Base-by-base conservation (phyloP, 2,888 invertebrate species). In the Aspidiotus rigidus region DNA sequence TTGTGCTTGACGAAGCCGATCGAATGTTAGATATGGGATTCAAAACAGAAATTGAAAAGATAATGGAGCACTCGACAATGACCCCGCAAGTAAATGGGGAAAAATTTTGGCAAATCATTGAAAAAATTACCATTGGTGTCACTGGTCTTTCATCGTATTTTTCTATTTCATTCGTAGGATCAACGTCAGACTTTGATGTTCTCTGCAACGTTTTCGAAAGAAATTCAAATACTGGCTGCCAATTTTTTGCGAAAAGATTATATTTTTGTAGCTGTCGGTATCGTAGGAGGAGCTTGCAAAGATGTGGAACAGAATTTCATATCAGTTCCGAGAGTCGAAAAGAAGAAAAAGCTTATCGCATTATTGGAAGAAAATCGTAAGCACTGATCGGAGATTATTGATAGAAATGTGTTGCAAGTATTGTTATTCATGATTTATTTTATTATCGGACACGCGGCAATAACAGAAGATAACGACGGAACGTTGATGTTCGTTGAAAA, bases 401-500 rank as follows among this genome's bases (percentile, higher is more conserved):
- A 28, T 28, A 28, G 28, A 28, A 28, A 28, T 28, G 5, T 1
- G 28, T 28, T 28, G 28, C 5, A 28, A 28, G 2, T 28, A 28
- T 28, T 3, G 28, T 28, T 3, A 28, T 28, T 28, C 5, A 5
- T 28, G 28, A 28, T 28, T 5, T 28, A 5, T 28, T 28, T 28
- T 28, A 28, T 5, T 28, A 28, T 28, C 28, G 28, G 28, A 28
- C 1, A 28, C 28, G 28, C 28, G 28, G 28, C 28, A 28, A 28
- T 28, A 28, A n/a, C 42, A 67, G 67, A 59, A 8, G 9, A 69
- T 49, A 59, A 49, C 39, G 77, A 80, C 64, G 80, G 85, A 15
- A 85, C 88, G 0, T 80, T 96, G 54, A 89, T 98, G 0, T 98
- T 98, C 77, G 95, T 96, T 0, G 93, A 92, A 75, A 88, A 87